Evolutionary conservation across 1,140 invertebrate genomes (phyloP), one percentile per base, ranked within the genome.

Genomic region (Macrocentrus cingulum): DNA sequence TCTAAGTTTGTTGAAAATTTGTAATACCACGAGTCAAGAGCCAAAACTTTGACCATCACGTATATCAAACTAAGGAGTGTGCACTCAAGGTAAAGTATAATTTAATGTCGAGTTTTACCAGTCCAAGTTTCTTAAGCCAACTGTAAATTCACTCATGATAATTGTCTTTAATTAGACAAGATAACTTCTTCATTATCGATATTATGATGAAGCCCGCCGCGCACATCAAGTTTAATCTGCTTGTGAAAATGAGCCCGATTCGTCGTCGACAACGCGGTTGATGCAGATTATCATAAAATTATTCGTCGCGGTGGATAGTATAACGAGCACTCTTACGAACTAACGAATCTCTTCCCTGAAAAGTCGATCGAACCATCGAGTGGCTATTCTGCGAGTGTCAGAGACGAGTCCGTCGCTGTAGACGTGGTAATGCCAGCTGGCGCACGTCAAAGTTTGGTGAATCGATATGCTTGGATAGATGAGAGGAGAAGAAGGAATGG

Each of bases 281-380:
- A 25, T 15, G 44, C 23, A 25, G n/a, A n/a, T n/a, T n/a, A n/a
- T n/a, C n/a, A n/a, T n/a, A n/a, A n/a, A n/a, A n/a, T n/a, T n/a
- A n/a, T n/a, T n/a, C n/a, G n/a, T n/a, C n/a, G n/a, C n/a, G n/a
- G n/a, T n/a, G n/a, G 16, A 49, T 49, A 7, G 29, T 34, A 49
- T 13, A n/a, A n/a, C 15, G 49, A 51, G 20, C 8, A 51, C 16
- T 29, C 22, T 16, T 7, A 20, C 46, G 39, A 34, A 51, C 48
- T 58, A 58, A 58, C 48, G 56, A 58, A 48, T 49, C 34, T 45
- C 23, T 44, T 58, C 45, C 39, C 51, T 34, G 46, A 25, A 29
- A 46, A 58, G n/a, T n/a, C 46, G 25, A 29, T 34, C 39, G 34
- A 37, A 34, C 48, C 16, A 58, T n/a, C n/a, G n/a, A 58, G 56